Conservation (phyloP, 2,113 vertebrate genomes). For the Scalopus aquaticus region DNA sequence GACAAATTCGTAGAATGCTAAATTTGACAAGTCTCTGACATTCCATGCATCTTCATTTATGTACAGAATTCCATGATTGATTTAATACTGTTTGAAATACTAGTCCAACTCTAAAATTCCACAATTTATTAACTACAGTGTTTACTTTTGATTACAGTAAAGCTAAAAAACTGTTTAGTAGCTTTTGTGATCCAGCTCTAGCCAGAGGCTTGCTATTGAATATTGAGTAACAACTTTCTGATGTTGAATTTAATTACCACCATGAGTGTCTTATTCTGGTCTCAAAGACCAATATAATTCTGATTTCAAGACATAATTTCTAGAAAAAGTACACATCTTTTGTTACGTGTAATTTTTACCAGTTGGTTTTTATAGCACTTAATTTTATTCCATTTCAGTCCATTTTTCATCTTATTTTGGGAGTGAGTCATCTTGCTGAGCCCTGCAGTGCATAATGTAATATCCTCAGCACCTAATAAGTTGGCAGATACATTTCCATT, state of each 20-base stretch:
- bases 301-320: conserved; percentile 38
- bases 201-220: neutral
- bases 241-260: conserved; percentile 35
- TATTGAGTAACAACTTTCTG: conserved; percentile 9
- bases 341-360: conserved; percentile 17
- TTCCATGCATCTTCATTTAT: neutral
- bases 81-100: neutral
- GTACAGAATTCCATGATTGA: neutral
- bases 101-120: neutral
- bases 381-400: conserved; percentile 41
- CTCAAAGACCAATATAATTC: neutral
- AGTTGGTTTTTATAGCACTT: conserved; percentile 59
- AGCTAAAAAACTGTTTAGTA: conserved; percentile 8
- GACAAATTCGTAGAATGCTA: neutral
- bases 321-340: conserved; percentile 17
- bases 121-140: neutral
- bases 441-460: neutral
- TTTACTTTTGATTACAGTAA: neutral
- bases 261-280: neutral
- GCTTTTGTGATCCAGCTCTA: neutral
- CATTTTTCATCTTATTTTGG: conserved; percentile 39
- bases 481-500: conserved; percentile 38
- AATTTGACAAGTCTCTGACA: neutral
- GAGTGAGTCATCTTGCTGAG: conserved; percentile 42
- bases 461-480: conserved; percentile 7